Percentiles rank a stretch among this genome's conserved stretches.
Evolutionary conservation across 1,140 invertebrate genomes (phyloP).

Genomic region (Oryzaephilus surinamensis): DNA sequence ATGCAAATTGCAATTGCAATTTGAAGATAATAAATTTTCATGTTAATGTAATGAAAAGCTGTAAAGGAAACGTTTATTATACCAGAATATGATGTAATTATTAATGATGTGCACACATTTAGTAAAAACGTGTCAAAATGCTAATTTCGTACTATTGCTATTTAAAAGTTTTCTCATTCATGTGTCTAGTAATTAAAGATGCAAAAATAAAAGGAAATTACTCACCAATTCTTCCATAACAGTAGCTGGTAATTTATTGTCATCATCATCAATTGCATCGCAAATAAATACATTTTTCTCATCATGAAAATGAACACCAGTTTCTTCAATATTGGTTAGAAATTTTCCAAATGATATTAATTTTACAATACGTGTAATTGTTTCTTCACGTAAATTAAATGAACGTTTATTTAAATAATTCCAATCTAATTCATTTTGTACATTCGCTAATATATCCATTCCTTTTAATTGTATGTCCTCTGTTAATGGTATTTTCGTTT

Average conservation of each 20-base stretch:
- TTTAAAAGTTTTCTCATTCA: too few species aligned
- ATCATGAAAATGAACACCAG: slow-evolving; percentile 48
- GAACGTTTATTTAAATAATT: slow-evolving; percentile 44
- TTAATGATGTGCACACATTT: too few species aligned
- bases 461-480: slow-evolving; percentile 63
- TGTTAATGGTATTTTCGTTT: slow-evolving; percentile 50
- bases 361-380: slow-evolving; percentile 54
- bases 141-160: too few species aligned
- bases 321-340: slow-evolving; percentile 49
- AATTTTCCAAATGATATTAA: slow-evolving; percentile 63
- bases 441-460: slow-evolving; percentile 51
- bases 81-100: too few species aligned
- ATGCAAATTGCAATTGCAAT: too few species aligned
- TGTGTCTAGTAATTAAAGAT: too few species aligned
- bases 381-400: slow-evolving; percentile 52
- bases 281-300: slow-evolving; percentile 39
- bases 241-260: slow-evolving; percentile 11
- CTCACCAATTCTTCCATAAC: slow-evolving; percentile 28
- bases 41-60: too few species aligned
- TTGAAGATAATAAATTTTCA: too few species aligned
- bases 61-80: too few species aligned
- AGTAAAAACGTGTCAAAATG: too few species aligned
- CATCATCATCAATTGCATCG: slow-evolving; percentile 15
- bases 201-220: slow-evolving; percentile 4
- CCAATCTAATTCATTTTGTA: slow-evolving; percentile 60